A percentile compares a stretch with the other conserved stretches of the same genome.
Evolutionary conservation across 1,140 invertebrate genomes (phyloP).

Genomic region (Drosophila mojavensis): DNA sequence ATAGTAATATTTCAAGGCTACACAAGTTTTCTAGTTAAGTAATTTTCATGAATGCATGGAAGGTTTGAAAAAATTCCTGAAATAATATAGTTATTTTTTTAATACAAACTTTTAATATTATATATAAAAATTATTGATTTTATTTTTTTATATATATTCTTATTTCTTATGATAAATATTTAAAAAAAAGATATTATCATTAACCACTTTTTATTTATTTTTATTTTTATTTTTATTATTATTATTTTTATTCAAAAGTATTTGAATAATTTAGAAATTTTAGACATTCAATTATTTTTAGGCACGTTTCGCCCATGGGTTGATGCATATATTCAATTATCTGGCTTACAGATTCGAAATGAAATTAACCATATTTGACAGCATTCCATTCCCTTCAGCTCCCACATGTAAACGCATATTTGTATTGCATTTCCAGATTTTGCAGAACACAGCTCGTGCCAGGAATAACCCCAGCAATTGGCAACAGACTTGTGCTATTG

Average conservation of each 20-base stretch:
- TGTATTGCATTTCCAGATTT: not conserved
- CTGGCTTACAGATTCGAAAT: not conserved
- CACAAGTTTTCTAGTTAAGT: too few relatives aligned
- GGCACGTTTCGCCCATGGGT: not conserved
- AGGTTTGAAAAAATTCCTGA: too few relatives aligned
- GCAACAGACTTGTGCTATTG: conserved; percentile 51
- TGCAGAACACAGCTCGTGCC: conserved; percentile 24
- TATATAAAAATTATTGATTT: too few relatives aligned
- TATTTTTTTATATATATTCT: too few relatives aligned
- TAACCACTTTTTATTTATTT: too few relatives aligned
- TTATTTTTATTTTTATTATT: not conserved
- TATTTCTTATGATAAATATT: too few relatives aligned
- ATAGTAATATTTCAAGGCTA: too few relatives aligned
- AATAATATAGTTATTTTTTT: too few relatives aligned
- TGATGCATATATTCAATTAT: not conserved
- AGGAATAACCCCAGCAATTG: conserved; percentile 37
- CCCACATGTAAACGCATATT: not conserved
- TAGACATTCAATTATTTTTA: not conserved
- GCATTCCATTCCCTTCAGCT: conserved; percentile 1
- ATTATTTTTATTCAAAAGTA: too few relatives aligned
- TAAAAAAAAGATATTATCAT: too few relatives aligned
- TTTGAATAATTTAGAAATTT: not conserved
- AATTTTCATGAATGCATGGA: too few relatives aligned
- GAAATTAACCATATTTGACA: conserved; percentile 17
- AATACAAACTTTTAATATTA: too few relatives aligned